Evolutionary conservation across 2,797 vertebrate genomes (phyloP), one percentile per base, ranked within the genome.

Genomic region (Lateolabrax maculatus): DNA sequence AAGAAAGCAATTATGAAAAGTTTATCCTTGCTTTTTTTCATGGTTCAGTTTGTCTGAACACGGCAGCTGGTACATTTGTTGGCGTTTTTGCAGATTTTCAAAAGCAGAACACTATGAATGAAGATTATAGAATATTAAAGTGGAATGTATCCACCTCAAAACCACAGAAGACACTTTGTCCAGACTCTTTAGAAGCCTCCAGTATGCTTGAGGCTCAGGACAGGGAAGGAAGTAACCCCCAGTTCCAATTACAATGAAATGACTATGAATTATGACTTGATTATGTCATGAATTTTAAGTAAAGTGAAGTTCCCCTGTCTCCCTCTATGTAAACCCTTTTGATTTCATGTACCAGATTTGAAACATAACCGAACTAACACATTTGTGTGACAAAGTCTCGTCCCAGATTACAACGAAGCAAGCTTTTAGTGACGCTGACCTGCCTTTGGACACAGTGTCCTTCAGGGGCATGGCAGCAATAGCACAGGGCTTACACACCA

Each of bases 41-140:
- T 41, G 25, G 2, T 31, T 25, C 31, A 23, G 23, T 56, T 52
- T 52, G 63, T 36, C 21, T 58, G 11, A 31, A 55, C 25, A 55
- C 31, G 5, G 23, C 37, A 31, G 69, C 12, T 29, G 46, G 19
- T 46, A 13, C 18, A 57, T 39, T 31, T 53, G 48, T 29, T 41
- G 29, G 9, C 9, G n/a, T 25, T 36, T 65, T 52, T 36, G 16
- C 21, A 29, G 36, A 0, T 49, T 66, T 60, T 67, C 11, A 37
- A 72, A 79, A 48, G 29, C 19, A 53, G 3, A 73, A 25, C 9
- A 52, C 18, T 46, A 31, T 41, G 46, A 60, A 65, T 55, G 49
- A 44, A n/a, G 23, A 48, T 39, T 18, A 37, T 41, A 12, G 25
- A 41, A 63, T 56, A 63, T 69, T 63, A 9, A 57, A 63, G 41